Evolutionary conservation across 92 coral and sea anemone genomes (phyloP).

Genomic region (Zoanthus sociatus): DNA sequence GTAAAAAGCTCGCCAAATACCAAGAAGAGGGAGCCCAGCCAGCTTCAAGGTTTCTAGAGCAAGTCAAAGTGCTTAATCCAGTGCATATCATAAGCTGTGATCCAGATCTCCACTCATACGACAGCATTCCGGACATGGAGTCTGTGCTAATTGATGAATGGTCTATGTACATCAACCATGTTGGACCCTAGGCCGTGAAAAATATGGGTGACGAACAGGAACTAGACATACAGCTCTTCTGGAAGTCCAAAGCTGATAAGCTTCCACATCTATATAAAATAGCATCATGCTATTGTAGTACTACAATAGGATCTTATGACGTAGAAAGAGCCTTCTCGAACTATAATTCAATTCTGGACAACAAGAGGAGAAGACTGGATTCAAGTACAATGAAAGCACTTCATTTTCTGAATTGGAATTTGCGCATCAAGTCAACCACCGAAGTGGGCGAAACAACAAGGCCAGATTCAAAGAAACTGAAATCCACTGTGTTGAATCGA

Average conservation of each 20-base stretch:
- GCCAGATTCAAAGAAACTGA: conserved; percentile 16
- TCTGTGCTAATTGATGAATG: conserved; percentile 55
- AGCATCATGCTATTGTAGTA: conserved; percentile 70
- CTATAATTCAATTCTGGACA: conserved; percentile 61
- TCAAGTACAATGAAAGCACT: conserved; percentile 59
- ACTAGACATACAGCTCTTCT: conserved; percentile 47
- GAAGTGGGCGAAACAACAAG: not conserved
- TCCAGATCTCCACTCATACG: conserved; percentile 31
- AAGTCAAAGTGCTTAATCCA: conserved; percentile 4
- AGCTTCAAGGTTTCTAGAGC: conserved; percentile 24
- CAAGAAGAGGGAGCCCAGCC: conserved; percentile 18
- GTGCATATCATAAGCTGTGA: not conserved
- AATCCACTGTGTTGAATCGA: no score
- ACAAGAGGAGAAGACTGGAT: conserved; percentile 60
- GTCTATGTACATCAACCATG: conserved; percentile 48
- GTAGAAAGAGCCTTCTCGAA: conserved; percentile 69
- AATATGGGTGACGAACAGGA: conserved; percentile 32
- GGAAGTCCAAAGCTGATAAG: conserved; percentile 54
- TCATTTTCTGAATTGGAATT: conserved; percentile 72
- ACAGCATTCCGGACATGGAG: conserved; percentile 71
- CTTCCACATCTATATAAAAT: conserved; percentile 64
- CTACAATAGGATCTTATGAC: conserved; percentile 66
- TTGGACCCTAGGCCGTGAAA: conserved; percentile 61
- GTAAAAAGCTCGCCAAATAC: conserved; percentile 20
- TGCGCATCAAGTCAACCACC: conserved; percentile 41